Evolutionary conservation across 2,113 vertebrate species (phyloP).

Genomic region (Cephalopterus ornatus): DNA sequence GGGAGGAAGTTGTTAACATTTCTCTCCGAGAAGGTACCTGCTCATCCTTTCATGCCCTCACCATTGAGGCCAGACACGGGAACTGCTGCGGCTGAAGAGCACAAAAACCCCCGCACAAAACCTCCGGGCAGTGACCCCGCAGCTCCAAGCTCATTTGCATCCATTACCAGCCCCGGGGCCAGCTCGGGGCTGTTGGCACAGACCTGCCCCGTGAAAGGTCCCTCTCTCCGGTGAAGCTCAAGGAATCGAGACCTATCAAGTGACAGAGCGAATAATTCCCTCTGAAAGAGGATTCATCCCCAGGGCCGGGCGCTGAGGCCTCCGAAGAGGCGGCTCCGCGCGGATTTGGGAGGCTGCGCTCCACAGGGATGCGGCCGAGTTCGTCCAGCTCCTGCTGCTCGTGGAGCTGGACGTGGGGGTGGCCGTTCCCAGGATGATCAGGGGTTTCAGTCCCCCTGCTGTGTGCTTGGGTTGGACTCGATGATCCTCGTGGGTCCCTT

Average conservation of each 20-base stretch:
- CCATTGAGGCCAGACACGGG: background rate
- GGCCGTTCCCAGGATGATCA: fast-evolving
- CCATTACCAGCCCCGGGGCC: background rate
- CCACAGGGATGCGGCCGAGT: fast-evolving
- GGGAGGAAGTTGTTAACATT: background rate
- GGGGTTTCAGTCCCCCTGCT: fast-evolving
- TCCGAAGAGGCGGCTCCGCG: background rate
- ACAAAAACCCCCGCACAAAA: background rate
- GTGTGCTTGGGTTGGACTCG: background rate
- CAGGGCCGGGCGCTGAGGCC: background rate
- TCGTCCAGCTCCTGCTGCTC: background rate
- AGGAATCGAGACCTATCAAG: background rate
- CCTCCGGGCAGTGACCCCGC: background rate
- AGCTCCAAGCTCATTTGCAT: background rate
- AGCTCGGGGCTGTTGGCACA: background rate
- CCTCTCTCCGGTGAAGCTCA: background rate
- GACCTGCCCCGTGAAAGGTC: background rate
- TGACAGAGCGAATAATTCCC: background rate
- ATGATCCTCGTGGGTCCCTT: background rate
- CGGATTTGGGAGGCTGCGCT: background rate
- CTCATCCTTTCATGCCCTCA: background rate
- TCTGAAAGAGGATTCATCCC: slow-evolving; percentile 43
- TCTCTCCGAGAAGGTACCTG: background rate
- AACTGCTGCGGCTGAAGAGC: background rate
- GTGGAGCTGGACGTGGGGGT: fast-evolving